Evolutionary conservation across 2,888 invertebrate species (phyloP), one percentile per base, ranked within the genome.

Genomic region (Drosophila buzzatii): DNA sequence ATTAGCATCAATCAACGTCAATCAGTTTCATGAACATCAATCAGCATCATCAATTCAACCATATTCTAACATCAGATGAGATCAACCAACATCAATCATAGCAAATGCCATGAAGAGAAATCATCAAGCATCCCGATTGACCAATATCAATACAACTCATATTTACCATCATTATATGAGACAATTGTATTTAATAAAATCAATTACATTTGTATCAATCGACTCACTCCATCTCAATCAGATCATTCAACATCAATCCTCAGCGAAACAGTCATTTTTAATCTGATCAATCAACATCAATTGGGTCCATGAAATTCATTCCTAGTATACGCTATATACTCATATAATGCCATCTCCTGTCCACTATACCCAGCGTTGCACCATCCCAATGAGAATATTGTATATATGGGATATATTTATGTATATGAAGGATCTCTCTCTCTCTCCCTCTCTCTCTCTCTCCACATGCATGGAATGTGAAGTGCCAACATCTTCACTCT

Each of bases 401-500:
- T 14, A 23, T 45, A 16, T 31, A 10, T 51, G 51, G 20, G 35
- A 37, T 9, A 16, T 18, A 37, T 9, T 10, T 18, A 12, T 18
- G 7, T 51, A 33, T 9, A 9, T 4, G 16, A 53, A 23, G 23
- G 23, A 23, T 23, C 23, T 23, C 23, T 20, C 3, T 23, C 23
- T 23, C 23, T 23, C 23, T 23, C 23, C 3, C 23, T 23, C 2
- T 23, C 23, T 37, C 16, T 41, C 20, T 12, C 51, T 12, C 44
- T 39, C 31, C 33, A 42, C 23, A 14, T 1, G 56, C 53, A 51
- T 67, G 16, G 39, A 77, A 78, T 78, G 79, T 78, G 61, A 68
- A 79, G 70, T 75, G 79, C 70, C 79, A 64, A 58, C 69, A 60
- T 61, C 41, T 39, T 23, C 27, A 8, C 23, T 45, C 27, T 27